phyloP scores from a whole-genome alignment of 1,140 invertebrate species.

The Elymnias hypermnestra region DNA sequence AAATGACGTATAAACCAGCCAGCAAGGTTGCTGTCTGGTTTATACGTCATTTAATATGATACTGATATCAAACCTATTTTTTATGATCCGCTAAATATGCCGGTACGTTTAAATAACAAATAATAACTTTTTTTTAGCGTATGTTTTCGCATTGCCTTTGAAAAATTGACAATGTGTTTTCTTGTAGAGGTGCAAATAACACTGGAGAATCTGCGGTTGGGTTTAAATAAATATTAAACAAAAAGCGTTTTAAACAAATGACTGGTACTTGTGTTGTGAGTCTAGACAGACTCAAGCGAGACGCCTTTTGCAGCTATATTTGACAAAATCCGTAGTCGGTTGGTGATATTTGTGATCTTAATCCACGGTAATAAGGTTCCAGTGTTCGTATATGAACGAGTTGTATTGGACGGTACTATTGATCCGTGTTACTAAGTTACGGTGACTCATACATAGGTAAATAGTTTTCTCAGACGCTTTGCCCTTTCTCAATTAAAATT shows the following conservation, averaged over 20 bases:
- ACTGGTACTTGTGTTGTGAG: constrained; percentile 5
- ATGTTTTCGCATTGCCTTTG: no score
- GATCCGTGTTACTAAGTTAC: constrained; percentile 18
- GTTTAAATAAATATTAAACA: constrained; percentile 8
- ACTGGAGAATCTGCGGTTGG: background rate
- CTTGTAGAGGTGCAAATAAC: no score
- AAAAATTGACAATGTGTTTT: no score
- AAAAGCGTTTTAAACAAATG: constrained; percentile 6
- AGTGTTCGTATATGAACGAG: background rate
- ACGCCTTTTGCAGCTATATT: background rate
- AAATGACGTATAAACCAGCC: no score
- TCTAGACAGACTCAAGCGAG: constrained; percentile 11
- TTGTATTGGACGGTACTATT: constrained; percentile 3
- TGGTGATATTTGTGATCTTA: constrained; percentile 2
- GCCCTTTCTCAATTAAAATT: no score
- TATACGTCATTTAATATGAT: no score
- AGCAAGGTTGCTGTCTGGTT: no score
- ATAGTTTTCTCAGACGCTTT: background rate
- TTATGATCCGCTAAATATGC: no score
- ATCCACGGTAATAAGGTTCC: background rate
- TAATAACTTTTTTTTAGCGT: no score
- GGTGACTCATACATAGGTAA: constrained; percentile 6
- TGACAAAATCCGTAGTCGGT: background rate
- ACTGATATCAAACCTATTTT: no score
- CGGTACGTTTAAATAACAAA: no score